Base-by-base conservation (phyloP, 2,888 invertebrate genomes). In the Ferrisia virgata region DNA sequence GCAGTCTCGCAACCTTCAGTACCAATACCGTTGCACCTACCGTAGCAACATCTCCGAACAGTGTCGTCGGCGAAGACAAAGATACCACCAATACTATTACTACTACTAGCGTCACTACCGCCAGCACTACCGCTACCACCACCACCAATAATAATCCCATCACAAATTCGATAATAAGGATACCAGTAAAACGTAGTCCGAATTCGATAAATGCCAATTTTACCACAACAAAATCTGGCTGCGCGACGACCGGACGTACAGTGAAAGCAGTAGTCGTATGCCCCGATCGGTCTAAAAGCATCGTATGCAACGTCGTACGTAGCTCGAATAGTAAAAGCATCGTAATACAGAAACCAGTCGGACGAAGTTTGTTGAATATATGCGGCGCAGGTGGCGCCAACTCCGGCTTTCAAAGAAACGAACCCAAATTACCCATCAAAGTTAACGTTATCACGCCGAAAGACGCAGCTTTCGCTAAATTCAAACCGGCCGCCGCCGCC, bases 301-400 rank as follows among this genome's bases (percentile, higher is more conserved):
- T 83, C 28, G 39, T 83, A n/a, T 83, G 83, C 76, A 76, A 83
- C 33, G 83, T 83, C 11, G 83, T 83, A 15, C 83, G 83, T 25
- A 84, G 36, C 58, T 36, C 84, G 22, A 25, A 36, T 22, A 79
- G 43, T 13, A 79, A 79, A 53, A 58, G 79, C 31, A 53, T 84
- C 58, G 33, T 84, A 9, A 79, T 84, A 33, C 84, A 84, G 36
- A 84, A 84, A 36, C 78, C 84, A 5, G 82, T 40, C 40, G 43
- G 43, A 15, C 43, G 76, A 5, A 76, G 43, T 40, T 47, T 72
- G 18, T 11, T 83, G 28, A 43, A 76, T 43, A 28, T 76, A 18
- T 76, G 43, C 43, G 28, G 43, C 28, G 6, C 28, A 1, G 28
- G 22, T 4, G 15, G 3, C 36, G 39, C 0, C 25, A 15, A 22